Percentiles rank a stretch among this genome's conserved stretches.
These are phyloP conservation scores for Tortrix viridana DNA, from an alignment of 2,888 invertebrate genomes.

Conservation along the genomic window DNA sequence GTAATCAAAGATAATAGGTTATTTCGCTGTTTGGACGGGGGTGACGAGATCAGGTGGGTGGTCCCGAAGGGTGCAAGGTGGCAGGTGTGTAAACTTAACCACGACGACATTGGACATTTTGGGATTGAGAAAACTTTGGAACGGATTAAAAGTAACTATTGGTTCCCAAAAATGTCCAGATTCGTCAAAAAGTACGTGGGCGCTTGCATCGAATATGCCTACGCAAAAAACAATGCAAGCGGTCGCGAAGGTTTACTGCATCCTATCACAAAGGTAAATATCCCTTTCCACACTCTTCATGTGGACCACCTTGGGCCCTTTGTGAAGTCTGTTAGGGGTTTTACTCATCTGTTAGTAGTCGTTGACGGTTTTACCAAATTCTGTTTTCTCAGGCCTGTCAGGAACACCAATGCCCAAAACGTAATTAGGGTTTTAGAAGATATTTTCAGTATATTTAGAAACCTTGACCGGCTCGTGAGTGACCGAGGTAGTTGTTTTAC, in stretches of 20 bases:
- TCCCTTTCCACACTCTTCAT: conserved; percentile 57
- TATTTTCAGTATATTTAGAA: conserved; percentile 37
- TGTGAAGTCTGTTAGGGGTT: conserved; percentile 46
- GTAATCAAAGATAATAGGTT: conserved; percentile 39
- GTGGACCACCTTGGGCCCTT: conserved; percentile 62
- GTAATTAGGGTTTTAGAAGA: conserved; percentile 46
- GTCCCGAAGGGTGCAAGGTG: conserved; percentile 49
- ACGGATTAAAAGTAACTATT: conserved; percentile 53
- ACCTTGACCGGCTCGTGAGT: conserved; percentile 47
- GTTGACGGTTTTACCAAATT: conserved; percentile 58
- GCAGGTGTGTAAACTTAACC: conserved; percentile 49
- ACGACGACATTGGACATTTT: conserved; percentile 60
- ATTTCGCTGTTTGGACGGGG: conserved; percentile 28
- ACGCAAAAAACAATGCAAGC: conserved; percentile 47
- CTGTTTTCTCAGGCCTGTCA: conserved; percentile 48
- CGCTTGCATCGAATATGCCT: conserved; percentile 58
- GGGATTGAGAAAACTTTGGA: no score
- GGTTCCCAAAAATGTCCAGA: conserved; percentile 58
- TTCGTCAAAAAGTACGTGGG: conserved; percentile 57
- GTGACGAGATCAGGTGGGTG: conserved; percentile 45
- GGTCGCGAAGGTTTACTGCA: conserved; percentile 52
- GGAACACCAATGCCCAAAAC: conserved; percentile 46
- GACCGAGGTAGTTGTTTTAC: conserved; percentile 58
- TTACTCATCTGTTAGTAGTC: conserved; percentile 48
- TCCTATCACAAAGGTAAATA: conserved; percentile 53